These are phyloP conservation scores for Laupala kohalensis DNA, from an alignment of 1,140 invertebrate genomes.

Conservation along the genomic window DNA sequence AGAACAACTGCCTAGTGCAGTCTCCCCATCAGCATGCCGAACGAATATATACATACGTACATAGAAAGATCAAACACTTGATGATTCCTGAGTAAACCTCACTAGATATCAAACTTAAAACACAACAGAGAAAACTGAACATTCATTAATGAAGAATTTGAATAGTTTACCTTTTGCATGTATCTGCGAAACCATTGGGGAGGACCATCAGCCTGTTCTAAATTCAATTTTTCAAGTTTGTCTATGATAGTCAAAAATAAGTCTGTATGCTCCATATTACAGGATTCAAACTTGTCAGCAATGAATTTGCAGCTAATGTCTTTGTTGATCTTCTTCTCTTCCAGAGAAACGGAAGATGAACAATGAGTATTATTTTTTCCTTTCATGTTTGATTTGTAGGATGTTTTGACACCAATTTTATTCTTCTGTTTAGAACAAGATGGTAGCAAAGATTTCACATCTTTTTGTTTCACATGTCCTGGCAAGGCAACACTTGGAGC, in stretches of 20 bases:
- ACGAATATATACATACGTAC: no score
- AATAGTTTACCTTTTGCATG: slow-evolving; percentile 22
- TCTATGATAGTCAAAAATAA: background rate
- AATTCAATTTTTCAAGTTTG: slow-evolving; percentile 1
- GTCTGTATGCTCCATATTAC: background rate
- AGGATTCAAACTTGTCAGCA: background rate
- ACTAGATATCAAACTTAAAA: background rate
- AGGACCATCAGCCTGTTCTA: slow-evolving; percentile 15
- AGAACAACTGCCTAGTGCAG: no score
- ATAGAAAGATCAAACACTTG: no score
- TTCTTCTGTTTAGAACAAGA: background rate
- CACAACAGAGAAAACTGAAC: background rate
- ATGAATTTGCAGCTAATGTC: background rate
- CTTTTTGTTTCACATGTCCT: background rate
- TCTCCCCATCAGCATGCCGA: no score
- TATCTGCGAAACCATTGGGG: slow-evolving; percentile 26
- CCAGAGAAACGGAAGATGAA: background rate
- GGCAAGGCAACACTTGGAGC: background rate
- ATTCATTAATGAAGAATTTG: background rate
- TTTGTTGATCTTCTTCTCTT: background rate
- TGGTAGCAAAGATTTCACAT: background rate
- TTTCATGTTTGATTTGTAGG: background rate
- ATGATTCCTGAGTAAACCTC: no score
- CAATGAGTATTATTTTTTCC: background rate
- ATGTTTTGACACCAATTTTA: background rate